A percentile compares a stretch with the other conserved stretches of the same genome.
phyloP scores from a whole-genome alignment of 2,797 vertebrate genomes.

The Moxostoma hubbsi region DNA sequence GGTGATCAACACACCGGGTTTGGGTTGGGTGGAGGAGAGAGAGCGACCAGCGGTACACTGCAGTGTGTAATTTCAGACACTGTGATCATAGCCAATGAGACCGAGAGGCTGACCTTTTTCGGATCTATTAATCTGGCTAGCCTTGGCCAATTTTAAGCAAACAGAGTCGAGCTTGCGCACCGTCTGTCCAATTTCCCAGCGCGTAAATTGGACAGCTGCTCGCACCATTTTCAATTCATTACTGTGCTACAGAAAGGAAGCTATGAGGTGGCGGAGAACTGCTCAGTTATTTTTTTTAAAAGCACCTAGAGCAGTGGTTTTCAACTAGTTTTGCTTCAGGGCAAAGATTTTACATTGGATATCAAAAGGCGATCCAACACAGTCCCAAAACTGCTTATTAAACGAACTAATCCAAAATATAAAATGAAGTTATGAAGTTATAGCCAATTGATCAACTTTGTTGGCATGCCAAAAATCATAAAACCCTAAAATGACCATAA shows the following conservation, averaged over 20 bases:
- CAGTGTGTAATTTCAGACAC: conserved; percentile 81
- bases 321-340: too few relatives aligned
- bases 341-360: too few relatives aligned
- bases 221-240: conserved; percentile 97
- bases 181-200: conserved; percentile 86
- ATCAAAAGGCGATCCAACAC: too few relatives aligned
- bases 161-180: conserved; percentile 83
- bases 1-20: conserved; percentile 53
- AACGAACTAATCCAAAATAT: too few relatives aligned
- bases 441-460: too few relatives aligned
- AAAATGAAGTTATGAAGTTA: too few relatives aligned
- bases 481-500: too few relatives aligned
- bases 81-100: conserved; percentile 78
- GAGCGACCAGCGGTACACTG: conserved; percentile 49
- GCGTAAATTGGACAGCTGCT: conserved; percentile 91
- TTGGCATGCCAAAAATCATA: too few relatives aligned
- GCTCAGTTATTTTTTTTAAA: conserved; percentile 63
- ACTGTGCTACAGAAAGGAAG: conserved; percentile 90
- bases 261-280: conserved; percentile 83
- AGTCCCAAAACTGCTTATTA: too few relatives aligned
- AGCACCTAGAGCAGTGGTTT: too few relatives aligned
- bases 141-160: conserved; percentile 90
- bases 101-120: conserved; percentile 90
- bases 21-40: background rate
- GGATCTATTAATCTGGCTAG: conserved; percentile 87